A percentile compares a stretch with the other conserved stretches of the same genome.
Conservation (phyloP, 2,888 invertebrate genomes). For the Andrena praecox region DNA sequence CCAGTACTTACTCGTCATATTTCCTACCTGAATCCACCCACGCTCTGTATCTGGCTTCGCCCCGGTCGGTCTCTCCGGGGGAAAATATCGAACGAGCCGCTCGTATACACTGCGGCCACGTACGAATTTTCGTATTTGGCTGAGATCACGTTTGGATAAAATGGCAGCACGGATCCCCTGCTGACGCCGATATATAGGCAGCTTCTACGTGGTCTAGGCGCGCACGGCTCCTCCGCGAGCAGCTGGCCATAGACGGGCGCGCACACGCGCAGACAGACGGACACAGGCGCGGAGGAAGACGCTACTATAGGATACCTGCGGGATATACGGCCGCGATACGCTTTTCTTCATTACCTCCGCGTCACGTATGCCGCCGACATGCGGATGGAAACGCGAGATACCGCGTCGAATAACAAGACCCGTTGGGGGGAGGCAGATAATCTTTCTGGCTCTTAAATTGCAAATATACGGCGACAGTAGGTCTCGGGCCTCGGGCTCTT, state of each 20-base stretch:
- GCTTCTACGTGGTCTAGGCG: slow-evolving; percentile 56
- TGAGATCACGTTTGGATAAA: slow-evolving; percentile 84
- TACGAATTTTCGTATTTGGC: slow-evolving; percentile 83
- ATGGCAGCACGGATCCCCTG: slow-evolving; percentile 79
- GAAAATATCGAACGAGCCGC: slow-evolving; percentile 61
- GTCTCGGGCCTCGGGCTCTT: background rate
- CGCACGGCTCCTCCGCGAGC: slow-evolving; percentile 31
- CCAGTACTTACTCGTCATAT: slow-evolving; percentile 63
- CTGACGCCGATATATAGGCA: slow-evolving; percentile 71
- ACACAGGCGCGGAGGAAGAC: slow-evolving; percentile 2
- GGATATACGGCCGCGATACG: slow-evolving; percentile 58
- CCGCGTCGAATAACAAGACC: slow-evolving; percentile 28
- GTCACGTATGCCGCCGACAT: slow-evolving; percentile 65
- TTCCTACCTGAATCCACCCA: slow-evolving; percentile 65
- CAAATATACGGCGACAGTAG: slow-evolving; percentile 11
- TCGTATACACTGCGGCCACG: slow-evolving; percentile 76
- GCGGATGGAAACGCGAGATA: slow-evolving; percentile 23
- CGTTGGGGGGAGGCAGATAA: background rate
- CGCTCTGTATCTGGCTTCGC: slow-evolving; percentile 39
- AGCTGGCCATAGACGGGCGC: slow-evolving; percentile 38
- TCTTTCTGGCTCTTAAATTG: slow-evolving; percentile 14
- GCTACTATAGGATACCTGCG: slow-evolving; percentile 41
- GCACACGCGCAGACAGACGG: background rate
- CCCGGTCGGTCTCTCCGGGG: slow-evolving; percentile 28
- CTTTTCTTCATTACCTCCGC: slow-evolving; percentile 60